These are phyloP conservation scores for Tenebrosternarchus preto DNA, from an alignment of 2,113 vertebrate species.

Conservation along the genomic window DNA sequence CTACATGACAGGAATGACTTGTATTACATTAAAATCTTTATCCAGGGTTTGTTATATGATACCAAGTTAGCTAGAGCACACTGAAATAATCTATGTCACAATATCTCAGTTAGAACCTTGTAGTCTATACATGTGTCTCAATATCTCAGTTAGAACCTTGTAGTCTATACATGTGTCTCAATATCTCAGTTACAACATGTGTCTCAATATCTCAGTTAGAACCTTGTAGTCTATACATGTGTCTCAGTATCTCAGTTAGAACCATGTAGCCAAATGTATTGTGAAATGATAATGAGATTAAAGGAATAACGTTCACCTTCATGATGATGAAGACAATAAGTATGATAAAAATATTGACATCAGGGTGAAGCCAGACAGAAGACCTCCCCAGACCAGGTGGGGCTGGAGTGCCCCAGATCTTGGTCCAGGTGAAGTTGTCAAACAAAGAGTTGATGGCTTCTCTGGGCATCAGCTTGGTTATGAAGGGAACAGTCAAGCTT, in stretches of 20 bases:
- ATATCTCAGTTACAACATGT: no score
- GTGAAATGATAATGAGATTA: not conserved
- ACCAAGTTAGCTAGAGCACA: not conserved
- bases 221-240: conserved; percentile 6
- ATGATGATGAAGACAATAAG: conserved; percentile 90
- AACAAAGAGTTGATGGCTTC: conserved; percentile 93
- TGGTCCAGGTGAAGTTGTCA: conserved; percentile 94
- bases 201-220: no score
- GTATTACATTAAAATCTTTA: not conserved
- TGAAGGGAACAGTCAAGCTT: not conserved
- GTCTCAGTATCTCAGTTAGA: conserved; percentile 32
- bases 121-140: conserved; percentile 19
- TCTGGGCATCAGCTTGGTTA: conserved; percentile 86
- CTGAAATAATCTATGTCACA: no score
- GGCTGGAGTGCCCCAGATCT: conserved; percentile 66
- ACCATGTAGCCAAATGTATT: not conserved
- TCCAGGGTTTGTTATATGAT: not conserved
- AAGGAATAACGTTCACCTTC: conserved; percentile 78
- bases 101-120: no score
- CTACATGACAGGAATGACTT: not conserved
- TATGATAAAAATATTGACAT: conserved; percentile 84
- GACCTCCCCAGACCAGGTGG: conserved; percentile 81
- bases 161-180: no score
- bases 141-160: conserved; percentile 32
- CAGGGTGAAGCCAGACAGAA: conserved; percentile 86